Evolutionary conservation across 1,140 invertebrate species (phyloP), one percentile per base, ranked within the genome.

Genomic region (Chymomyza costata): DNA sequence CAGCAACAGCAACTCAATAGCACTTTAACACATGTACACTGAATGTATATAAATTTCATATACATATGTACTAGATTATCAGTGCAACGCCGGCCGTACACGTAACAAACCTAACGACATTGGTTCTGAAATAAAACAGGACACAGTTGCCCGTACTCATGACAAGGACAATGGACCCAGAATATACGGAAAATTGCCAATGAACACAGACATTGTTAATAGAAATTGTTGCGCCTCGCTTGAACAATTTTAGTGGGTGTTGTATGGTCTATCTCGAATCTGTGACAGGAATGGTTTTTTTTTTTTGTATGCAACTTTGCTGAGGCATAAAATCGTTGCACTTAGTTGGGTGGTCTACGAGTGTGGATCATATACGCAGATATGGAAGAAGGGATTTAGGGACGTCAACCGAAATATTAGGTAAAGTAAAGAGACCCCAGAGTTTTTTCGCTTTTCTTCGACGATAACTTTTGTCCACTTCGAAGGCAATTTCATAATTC

Each of bases 211-310:
- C 32, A 34, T 3, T 13, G 32, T 10, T 14, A 8, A 8, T 34
- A 70, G 71, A 78, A 76, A 66, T 65, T 76, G 71, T 76, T 69
- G 65, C 65, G 61, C 64, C 50, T 59, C 34, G 39, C 31, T 32
- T 35, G 43, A 43, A 17, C 44, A 28, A 6, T 5, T 43, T 18
- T 19, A 19, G 14, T 55, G 16, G 54, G 53, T 49, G 18, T 19
- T 25, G 46, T 37, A 48, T 53, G 35, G 44, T 17, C 71, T 70
- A 78, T 78, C 71, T 70, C 40, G 21, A 35, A 76, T 76, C 70
- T 41, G 56, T 63, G 49, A 45, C 38, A 37, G 35, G 18, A 38
- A 64, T 39, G 49, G 43, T 44, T 50, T 38, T 47, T 11, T 17
- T 6, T 34, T 48, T 35, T 31, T 54, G 49, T 53, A 51, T 65